Evolutionary conservation across 2,113 vertebrate species (phyloP).

Genomic region (Urocynchramus pylzowi): DNA sequence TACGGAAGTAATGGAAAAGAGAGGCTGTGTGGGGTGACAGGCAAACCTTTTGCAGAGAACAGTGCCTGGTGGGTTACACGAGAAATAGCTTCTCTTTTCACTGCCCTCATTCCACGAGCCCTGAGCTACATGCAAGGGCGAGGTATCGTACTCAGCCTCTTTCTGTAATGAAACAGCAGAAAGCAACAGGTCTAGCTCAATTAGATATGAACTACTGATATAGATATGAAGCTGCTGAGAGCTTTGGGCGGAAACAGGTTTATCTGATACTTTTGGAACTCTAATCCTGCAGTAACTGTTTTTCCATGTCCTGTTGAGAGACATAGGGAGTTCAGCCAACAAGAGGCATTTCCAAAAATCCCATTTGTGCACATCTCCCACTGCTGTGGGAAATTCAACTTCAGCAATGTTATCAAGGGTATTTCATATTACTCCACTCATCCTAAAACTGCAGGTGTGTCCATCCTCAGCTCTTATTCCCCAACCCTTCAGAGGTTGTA

Average conservation of each 20-base stretch:
- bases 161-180: background rate
- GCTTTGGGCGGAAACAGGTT: background rate
- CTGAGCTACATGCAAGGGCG: background rate
- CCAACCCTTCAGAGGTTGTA: background rate
- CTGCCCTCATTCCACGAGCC: rapidly evolving
- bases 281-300: background rate
- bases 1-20: background rate
- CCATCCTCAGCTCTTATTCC: background rate
- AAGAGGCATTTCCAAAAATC: background rate
- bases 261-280: background rate
- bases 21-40: background rate
- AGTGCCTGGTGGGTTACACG: background rate
- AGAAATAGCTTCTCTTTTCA: background rate
- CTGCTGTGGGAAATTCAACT: background rate
- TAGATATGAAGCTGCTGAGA: background rate
- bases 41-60: background rate
- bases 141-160: background rate
- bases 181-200: background rate
- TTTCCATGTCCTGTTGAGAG: background rate
- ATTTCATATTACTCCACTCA: background rate
- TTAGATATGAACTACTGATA: background rate
- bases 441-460: background rate
- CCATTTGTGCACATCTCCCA: background rate
- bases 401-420: background rate
- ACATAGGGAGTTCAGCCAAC: background rate